Percentiles rank a stretch among this genome's conserved stretches.
Conservation (phyloP, 2,888 invertebrate species). For the Fragum fragum region DNA sequence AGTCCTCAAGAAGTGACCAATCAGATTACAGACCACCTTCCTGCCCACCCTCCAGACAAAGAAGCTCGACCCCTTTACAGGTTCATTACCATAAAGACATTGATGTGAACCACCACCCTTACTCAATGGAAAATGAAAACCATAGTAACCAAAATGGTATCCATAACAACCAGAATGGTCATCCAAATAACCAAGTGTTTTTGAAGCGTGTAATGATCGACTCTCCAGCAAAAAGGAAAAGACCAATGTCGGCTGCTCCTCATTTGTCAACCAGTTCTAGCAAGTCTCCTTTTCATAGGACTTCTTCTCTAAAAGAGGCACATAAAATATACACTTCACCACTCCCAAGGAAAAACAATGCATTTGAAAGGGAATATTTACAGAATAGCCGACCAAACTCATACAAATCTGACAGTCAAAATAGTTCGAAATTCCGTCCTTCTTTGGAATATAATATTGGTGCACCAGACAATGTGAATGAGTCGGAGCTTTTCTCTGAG, state of each 20-base stretch:
- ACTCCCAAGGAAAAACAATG: constrained; percentile 49
- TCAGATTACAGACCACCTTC: constrained; percentile 8
- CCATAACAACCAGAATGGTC: constrained; percentile 15
- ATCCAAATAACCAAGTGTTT: constrained; percentile 40
- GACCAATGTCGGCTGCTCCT: constrained; percentile 53
- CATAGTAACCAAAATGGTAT: background rate
- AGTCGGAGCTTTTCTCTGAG: background rate
- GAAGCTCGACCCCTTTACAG: constrained; percentile 35
- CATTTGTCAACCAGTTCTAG: constrained; percentile 29
- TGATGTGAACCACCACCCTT: constrained; percentile 60
- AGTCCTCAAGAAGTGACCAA: constrained; percentile 33
- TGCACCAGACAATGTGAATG: constrained; percentile 2
- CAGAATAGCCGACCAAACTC: constrained; percentile 35
- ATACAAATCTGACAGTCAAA: constrained; percentile 63
- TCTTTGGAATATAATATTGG: constrained; percentile 70
- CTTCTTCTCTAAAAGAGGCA: constrained; percentile 64
- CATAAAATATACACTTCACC: constrained; percentile 61
- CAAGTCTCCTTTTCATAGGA: constrained; percentile 53
- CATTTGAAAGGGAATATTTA: constrained; percentile 44
- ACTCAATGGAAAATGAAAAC: constrained; percentile 35
- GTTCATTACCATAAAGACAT: constrained; percentile 51
- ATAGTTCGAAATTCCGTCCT: constrained; percentile 65
- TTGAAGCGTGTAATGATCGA: constrained; percentile 47
- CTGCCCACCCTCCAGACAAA: constrained; percentile 28
- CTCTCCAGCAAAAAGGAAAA: constrained; percentile 42